Conservation (phyloP, 2,888 invertebrate species). For the Pseudococcus jackbeardsleyi region DNA sequence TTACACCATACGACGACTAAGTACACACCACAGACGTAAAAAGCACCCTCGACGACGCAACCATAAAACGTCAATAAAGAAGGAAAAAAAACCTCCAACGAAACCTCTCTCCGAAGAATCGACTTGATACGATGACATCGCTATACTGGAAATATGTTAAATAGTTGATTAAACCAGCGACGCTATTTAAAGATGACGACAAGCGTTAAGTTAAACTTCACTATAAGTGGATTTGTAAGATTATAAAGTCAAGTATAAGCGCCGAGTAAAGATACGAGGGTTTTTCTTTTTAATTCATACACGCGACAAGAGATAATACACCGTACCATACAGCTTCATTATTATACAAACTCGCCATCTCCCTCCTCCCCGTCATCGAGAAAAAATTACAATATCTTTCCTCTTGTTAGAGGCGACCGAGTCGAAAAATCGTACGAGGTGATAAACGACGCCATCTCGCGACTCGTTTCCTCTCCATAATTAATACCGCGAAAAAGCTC, state of each 20-base stretch:
- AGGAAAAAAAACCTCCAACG: too few relatives aligned
- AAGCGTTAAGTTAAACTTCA: conserved; percentile 44
- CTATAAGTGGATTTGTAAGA: conserved; percentile 41
- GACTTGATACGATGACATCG: not conserved
- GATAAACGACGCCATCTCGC: too few relatives aligned
- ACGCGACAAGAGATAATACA: conserved; percentile 6
- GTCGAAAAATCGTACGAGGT: too few relatives aligned
- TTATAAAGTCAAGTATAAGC: conserved; percentile 38
- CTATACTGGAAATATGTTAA: conserved; percentile 43
- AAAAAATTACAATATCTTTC: not conserved
- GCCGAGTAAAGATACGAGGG: not conserved
- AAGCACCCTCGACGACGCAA: not conserved
- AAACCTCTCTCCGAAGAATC: not conserved
- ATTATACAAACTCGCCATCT: not conserved
- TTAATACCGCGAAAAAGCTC: not conserved
- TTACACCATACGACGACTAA: not conserved
- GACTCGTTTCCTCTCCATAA: not conserved
- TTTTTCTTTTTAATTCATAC: not conserved
- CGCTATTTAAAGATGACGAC: conserved; percentile 42
- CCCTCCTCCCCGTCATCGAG: too few relatives aligned
- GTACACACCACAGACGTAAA: not conserved
- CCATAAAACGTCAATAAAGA: conserved; percentile 1
- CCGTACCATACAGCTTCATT: not conserved
- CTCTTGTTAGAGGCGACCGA: too few relatives aligned
- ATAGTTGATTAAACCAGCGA: conserved; percentile 40